These are phyloP conservation scores for Tapirus indicus DNA, from an alignment of 2,797 vertebrate genomes.

Conservation along the genomic window DNA sequence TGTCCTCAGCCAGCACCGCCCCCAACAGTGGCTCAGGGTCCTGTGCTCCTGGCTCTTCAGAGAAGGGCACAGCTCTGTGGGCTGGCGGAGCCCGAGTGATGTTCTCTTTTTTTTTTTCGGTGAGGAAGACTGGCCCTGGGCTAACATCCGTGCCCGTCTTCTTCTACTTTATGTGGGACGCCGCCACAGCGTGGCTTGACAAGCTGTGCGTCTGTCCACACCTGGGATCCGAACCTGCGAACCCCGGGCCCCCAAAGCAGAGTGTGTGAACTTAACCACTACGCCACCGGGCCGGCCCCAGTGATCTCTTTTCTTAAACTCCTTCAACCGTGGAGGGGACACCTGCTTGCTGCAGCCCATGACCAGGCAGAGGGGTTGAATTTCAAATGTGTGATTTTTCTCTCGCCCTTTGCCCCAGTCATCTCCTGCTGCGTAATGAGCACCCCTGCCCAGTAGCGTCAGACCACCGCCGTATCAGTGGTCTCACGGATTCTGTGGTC, in stretches of 20 bases:
- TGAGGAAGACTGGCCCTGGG: no score
- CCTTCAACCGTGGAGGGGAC: not conserved
- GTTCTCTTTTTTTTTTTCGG: not conserved
- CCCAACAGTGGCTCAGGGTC: rapidly evolving
- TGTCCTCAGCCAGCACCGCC: rapidly evolving
- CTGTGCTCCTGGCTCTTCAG: not conserved
- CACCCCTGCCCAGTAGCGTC: not conserved
- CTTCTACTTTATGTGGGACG: no score
- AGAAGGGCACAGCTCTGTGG: not conserved
- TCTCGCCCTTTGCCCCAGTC: not conserved
- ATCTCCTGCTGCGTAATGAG: rapidly evolving
- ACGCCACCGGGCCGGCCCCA: no score
- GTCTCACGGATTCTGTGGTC: not conserved
- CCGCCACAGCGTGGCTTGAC: no score
- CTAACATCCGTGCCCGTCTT: no score
- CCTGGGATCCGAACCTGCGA: no score
- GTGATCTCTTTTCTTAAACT: not conserved
- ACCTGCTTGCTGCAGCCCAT: not conserved
- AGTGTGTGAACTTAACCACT: no score
- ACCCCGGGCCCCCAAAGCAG: no score
- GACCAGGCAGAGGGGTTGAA: rapidly evolving
- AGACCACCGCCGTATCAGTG: rapidly evolving
- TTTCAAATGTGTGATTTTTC: rapidly evolving
- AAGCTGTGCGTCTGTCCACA: no score
- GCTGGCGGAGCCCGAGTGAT: not conserved